Conservation (phyloP, 2,888 invertebrate genomes). For the Metacarcinus magister region DNA sequence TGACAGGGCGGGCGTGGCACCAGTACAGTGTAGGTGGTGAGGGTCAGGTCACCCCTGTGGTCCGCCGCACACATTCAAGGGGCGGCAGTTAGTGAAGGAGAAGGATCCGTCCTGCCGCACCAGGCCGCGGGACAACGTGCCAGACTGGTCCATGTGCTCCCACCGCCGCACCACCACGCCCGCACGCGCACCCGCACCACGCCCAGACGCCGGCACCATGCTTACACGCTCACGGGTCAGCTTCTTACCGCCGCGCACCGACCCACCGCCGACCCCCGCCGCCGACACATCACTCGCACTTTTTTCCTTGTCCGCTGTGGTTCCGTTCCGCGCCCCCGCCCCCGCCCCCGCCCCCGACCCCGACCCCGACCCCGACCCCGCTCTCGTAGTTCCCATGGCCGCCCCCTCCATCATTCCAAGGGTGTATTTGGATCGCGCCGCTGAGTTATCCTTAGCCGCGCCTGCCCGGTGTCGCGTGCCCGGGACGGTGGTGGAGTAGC, state of each 20-base stretch:
- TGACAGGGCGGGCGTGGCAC: too few relatives aligned
- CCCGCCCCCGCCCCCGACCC: background rate
- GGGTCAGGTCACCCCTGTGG: background rate
- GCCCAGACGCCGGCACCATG: background rate
- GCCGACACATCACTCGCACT: background rate
- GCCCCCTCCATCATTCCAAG: background rate
- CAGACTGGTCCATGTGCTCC: constrained; percentile 79
- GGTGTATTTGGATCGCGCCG: background rate
- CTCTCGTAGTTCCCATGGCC: background rate
- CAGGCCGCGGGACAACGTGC: constrained; percentile 78
- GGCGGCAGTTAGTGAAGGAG: constrained; percentile 81
- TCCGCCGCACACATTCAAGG: constrained; percentile 72
- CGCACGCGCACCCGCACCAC: background rate
- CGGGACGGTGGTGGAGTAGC: background rate
- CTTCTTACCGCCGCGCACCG: background rate
- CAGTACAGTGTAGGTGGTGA: background rate
- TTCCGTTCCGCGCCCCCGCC: background rate
- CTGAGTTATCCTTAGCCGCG: background rate
- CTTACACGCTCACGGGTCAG: constrained; percentile 8
- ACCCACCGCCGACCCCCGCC: background rate
- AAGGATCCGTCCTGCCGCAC: constrained; percentile 82
- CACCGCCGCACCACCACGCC: constrained; percentile 78
- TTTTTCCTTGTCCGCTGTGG: background rate
- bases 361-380: too few relatives aligned
- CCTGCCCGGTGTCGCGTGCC: background rate